A percentile compares a stretch with the other conserved stretches of the same genome.
Conservation (phyloP, 2,797 vertebrate species). For the Peromyscus melanophrys region DNA sequence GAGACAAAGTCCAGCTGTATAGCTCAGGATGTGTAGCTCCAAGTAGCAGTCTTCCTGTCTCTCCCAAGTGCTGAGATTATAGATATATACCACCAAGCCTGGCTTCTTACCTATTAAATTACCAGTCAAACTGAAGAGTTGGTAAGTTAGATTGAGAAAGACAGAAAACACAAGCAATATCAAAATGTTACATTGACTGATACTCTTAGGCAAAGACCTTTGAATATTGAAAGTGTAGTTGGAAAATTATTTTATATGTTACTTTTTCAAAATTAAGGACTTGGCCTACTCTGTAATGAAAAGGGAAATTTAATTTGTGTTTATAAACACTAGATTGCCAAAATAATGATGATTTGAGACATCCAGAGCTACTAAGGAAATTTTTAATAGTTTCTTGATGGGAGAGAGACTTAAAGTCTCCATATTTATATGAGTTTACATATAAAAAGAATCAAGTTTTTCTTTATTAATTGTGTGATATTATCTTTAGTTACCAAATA, state of each 20-base stretch:
- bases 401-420: background rate
- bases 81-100: background rate
- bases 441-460: constrained; percentile 52
- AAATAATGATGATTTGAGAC: constrained; percentile 52
- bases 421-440: constrained; percentile 52
- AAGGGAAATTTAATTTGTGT: constrained; percentile 23
- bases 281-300: constrained; percentile 59
- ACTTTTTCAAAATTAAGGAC: constrained; percentile 60
- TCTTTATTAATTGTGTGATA: constrained; percentile 65
- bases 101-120: background rate
- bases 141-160: constrained; percentile 68
- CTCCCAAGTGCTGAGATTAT: background rate
- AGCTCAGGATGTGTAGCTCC: background rate
- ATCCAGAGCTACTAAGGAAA: constrained; percentile 13
- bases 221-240: background rate
- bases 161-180: constrained; percentile 48
- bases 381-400: constrained; percentile 64
- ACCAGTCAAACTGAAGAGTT: constrained; percentile 54
- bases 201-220: constrained; percentile 19
- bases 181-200: constrained; percentile 22
- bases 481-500: constrained; percentile 66
- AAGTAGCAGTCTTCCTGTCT: background rate
- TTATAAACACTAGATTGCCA: background rate
- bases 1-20: background rate
- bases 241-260: constrained; percentile 55